phyloP scores from a whole-genome alignment of 2,113 vertebrate species.

The Trematomus loennbergii region DNA sequence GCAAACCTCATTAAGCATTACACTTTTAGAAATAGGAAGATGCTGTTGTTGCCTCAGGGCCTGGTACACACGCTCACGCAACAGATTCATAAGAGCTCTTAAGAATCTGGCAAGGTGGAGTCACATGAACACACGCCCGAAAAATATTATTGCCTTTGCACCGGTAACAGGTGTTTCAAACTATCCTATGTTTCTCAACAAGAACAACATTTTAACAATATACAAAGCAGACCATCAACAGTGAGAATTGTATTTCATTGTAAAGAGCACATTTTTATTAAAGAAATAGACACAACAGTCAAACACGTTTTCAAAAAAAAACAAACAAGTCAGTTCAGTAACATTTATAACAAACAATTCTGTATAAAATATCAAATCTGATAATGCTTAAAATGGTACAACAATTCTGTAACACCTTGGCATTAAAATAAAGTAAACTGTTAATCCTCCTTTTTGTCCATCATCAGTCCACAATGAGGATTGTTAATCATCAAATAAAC shows the following conservation, averaged over 20 bases:
- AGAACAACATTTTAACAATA: neutral
- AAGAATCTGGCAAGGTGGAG: neutral
- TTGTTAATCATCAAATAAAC: constrained; percentile 1
- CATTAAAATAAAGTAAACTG: constrained; percentile 14
- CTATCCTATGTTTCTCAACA: neutral
- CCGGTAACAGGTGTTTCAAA: neutral
- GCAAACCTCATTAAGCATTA: neutral
- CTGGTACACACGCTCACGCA: neutral
- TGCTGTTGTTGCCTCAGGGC: neutral
- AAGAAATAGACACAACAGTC: constrained; percentile 6
- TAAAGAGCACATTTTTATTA: neutral
- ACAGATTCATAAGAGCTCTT: neutral
- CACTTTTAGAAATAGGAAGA: neutral
- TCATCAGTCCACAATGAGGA: constrained; percentile 25
- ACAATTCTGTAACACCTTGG: constrained; percentile 12
- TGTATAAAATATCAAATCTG: constrained; percentile 31
- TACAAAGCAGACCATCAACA: neutral
- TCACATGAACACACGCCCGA: constrained; percentile 7
- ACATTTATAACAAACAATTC: constrained; percentile 35
- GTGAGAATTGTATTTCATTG: constrained; percentile 5
- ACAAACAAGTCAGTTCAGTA: constrained; percentile 29
- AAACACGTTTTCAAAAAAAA: constrained; percentile 27
- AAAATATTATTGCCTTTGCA: neutral
- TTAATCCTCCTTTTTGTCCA: neutral
- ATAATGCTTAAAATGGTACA: neutral